phyloP scores from a whole-genome alignment of 2,797 vertebrate species.

The Pangasius sanitwongsei region DNA sequence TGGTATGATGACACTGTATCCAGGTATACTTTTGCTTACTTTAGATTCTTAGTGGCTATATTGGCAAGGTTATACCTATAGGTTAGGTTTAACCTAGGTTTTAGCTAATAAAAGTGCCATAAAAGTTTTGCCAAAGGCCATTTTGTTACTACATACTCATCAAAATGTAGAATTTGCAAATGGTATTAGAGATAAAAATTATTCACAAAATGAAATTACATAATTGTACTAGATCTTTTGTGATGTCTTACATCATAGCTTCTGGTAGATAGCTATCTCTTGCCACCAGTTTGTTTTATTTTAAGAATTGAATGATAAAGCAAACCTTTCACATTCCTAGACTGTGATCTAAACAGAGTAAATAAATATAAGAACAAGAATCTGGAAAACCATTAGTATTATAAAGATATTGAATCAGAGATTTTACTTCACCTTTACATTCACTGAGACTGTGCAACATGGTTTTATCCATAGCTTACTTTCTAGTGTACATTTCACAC shows the following conservation, averaged over 20 bases:
- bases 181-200: neutral
- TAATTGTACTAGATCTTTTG: neutral
- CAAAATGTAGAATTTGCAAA: neutral
- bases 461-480: neutral
- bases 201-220: neutral
- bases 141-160: slow-evolving; percentile 1
- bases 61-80: neutral
- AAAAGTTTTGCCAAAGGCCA: neutral
- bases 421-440: neutral
- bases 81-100: no score
- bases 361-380: neutral
- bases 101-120: neutral
- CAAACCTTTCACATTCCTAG: neutral
- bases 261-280: neutral
- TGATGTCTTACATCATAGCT: neutral
- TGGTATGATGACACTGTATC: slow-evolving; percentile 59
- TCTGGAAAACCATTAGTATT: neutral
- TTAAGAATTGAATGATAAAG: neutral
- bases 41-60: neutral
- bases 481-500: neutral
- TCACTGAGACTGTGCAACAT: neutral
- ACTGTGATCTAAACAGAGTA: neutral
- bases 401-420: neutral
- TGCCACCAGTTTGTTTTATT: neutral
- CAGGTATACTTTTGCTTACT: slow-evolving; percentile 59